phyloP scores from a whole-genome alignment of 2,113 vertebrate genomes.

The Aspidoscelis tigris region DNA sequence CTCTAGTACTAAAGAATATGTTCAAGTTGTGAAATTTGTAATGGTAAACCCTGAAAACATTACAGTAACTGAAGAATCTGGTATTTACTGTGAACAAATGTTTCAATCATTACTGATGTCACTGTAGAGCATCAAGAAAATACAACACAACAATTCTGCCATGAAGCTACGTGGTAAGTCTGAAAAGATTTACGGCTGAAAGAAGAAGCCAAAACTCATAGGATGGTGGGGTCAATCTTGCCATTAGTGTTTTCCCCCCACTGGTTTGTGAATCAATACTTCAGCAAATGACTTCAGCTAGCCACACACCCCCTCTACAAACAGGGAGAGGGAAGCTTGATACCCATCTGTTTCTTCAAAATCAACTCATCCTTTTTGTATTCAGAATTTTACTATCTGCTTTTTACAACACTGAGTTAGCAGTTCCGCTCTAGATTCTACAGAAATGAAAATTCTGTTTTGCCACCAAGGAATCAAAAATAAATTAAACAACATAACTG shows the following conservation, averaged over 20 bases:
- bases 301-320: not conserved
- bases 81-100: slow-evolving; percentile 27
- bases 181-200: not conserved
- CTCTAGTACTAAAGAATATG: slow-evolving; percentile 2
- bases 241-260: slow-evolving; percentile 2
- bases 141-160: not conserved
- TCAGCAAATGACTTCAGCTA: slow-evolving; percentile 25
- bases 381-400: not conserved
- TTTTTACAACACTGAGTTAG: slow-evolving; percentile 32
- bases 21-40: not conserved
- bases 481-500: not conserved
- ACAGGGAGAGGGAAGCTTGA: not conserved
- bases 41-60: slow-evolving; percentile 7
- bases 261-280: not conserved
- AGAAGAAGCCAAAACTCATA: not conserved
- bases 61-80: not conserved
- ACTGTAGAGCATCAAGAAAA: slow-evolving; percentile 14
- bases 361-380: slow-evolving; percentile 24
- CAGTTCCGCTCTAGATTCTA: not conserved
- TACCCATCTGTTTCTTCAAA: slow-evolving; percentile 12
- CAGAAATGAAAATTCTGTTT: not conserved
- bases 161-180: not conserved
- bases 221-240: not conserved
- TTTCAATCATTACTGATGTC: slow-evolving; percentile 5
- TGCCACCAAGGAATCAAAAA: not conserved